phyloP scores from a whole-genome alignment of 2,888 invertebrate species.

The Eurois occulta region DNA sequence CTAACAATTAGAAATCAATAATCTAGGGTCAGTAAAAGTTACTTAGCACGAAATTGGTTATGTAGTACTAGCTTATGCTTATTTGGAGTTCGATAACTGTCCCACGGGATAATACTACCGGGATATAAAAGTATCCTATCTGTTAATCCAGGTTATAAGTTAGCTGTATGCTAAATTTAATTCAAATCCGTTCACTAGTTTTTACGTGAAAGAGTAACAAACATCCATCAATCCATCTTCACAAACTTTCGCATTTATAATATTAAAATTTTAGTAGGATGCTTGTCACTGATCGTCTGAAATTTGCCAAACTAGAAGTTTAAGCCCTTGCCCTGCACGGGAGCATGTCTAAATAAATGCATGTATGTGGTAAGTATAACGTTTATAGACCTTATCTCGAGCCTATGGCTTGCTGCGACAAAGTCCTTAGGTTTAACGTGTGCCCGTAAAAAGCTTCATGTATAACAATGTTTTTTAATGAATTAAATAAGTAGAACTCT shows the following conservation, averaged over 20 bases:
- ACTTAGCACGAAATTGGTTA: not conserved
- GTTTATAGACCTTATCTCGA: not conserved
- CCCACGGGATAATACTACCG: too few relatives aligned
- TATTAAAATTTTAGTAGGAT: too few relatives aligned
- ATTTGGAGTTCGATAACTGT: too few relatives aligned
- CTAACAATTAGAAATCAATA: not conserved
- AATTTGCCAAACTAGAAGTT: not conserved
- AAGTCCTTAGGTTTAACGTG: not conserved
- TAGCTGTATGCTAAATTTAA: too few relatives aligned
- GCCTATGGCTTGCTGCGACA: not conserved
- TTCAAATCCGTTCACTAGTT: too few relatives aligned
- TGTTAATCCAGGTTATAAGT: too few relatives aligned
- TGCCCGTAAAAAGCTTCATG: not conserved
- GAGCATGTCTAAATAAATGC: not conserved
- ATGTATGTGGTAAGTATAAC: not conserved
- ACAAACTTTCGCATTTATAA: too few relatives aligned
- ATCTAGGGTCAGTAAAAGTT: not conserved
- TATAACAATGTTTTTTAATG: not conserved
- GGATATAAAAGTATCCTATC: too few relatives aligned
- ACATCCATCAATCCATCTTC: too few relatives aligned
- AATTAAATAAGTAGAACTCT: not conserved
- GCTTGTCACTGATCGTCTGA: not conserved
- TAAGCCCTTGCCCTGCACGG: not conserved
- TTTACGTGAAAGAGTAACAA: too few relatives aligned
- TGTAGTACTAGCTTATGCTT: not conserved